A percentile compares a stretch with the other conserved stretches of the same genome.
Evolutionary conservation across 2,797 vertebrate genomes (phyloP).

Genomic region (Pelodytes ibericus): DNA sequence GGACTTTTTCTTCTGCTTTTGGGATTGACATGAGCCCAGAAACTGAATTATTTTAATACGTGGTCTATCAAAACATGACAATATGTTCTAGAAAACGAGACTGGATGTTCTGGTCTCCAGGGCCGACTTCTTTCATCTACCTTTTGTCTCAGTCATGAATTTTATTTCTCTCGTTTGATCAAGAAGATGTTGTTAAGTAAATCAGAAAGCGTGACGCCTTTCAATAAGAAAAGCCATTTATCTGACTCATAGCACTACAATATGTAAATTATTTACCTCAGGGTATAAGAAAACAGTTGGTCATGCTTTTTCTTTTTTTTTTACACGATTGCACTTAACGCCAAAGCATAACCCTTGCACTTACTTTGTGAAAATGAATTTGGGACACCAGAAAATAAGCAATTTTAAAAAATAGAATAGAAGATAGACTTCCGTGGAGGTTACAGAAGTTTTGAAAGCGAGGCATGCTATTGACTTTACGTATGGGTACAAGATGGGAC

Average conservation of each 20-base stretch:
- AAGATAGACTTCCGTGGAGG: too few species aligned
- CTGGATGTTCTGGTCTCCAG: conserved; percentile 25
- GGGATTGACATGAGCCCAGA: background rate
- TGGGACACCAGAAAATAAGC: background rate
- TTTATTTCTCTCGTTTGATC: conserved; percentile 46
- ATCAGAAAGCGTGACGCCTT: conserved; percentile 38
- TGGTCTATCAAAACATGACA: conserved; percentile 14
- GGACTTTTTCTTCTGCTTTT: background rate
- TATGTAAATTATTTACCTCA: conserved; percentile 28
- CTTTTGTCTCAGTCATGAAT: conserved; percentile 34
- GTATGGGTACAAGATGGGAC: too few species aligned
- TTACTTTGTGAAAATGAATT: background rate
- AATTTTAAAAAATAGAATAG: too few species aligned
- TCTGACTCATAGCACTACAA: conserved; percentile 21
- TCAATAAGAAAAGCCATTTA: conserved; percentile 17
- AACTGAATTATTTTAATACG: conserved; percentile 19
- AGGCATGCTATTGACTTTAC: too few species aligned
- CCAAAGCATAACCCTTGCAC: background rate
- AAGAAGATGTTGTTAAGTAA: conserved; percentile 42
- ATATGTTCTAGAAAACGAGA: background rate
- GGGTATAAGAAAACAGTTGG: background rate
- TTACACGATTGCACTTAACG: conserved; percentile 3
- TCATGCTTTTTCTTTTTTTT: conserved; percentile 2
- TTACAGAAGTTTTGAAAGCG: too few species aligned
- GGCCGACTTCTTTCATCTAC: conserved; percentile 46